Evolutionary conservation across 2,888 invertebrate species (phyloP), one percentile per base, ranked within the genome.

Genomic region (Drosophila yooni): DNA sequence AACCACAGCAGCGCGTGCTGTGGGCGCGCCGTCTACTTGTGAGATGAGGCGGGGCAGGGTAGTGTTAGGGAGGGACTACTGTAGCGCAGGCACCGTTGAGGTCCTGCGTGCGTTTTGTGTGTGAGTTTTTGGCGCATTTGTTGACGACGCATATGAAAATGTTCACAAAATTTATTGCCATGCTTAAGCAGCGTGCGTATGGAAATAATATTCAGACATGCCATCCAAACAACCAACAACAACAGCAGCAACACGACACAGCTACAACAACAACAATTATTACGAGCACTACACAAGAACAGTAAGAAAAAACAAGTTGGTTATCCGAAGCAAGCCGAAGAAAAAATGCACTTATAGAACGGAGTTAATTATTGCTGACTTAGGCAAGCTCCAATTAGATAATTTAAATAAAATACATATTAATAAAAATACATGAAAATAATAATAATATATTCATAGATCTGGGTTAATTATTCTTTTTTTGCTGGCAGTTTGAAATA

Each of bases 111-210:
- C 56, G 76, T 58, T 73, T 65, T 65, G 67, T 67, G 75, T 60
- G 70, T 43, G 53, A 54, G 75, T 71, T 68, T 76, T 71, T 83
- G 74, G 59, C 77, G 81, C 73, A 76, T 80, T 73, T 81, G 79
- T 80, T 79, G 74, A 82, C 80, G 76, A 73, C 88, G 80, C 88
- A 82, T 89, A 86, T 86, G 89, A 86, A 86, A 88, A 86, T 87
- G 79, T 78, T 70, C 77, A 54, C 79, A 71, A 72, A 84, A 87
- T 87, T 87, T 87, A 87, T 87, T 81, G 82, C 89, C 81, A 63
- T 79, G 86, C 88, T 87, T 89, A 87, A 87, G 86, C 73, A 87
- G 77, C 82, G 84, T 88, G 83, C 82, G 88, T 79, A 88, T 89
- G 82, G 81, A 87, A 87, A 89, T 87, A 84, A 87, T 88, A 87